A percentile compares a stretch with the other conserved stretches of the same genome.
phyloP scores from a whole-genome alignment of 2,888 invertebrate species.

The Caenorhabditis sulstoni region DNA sequence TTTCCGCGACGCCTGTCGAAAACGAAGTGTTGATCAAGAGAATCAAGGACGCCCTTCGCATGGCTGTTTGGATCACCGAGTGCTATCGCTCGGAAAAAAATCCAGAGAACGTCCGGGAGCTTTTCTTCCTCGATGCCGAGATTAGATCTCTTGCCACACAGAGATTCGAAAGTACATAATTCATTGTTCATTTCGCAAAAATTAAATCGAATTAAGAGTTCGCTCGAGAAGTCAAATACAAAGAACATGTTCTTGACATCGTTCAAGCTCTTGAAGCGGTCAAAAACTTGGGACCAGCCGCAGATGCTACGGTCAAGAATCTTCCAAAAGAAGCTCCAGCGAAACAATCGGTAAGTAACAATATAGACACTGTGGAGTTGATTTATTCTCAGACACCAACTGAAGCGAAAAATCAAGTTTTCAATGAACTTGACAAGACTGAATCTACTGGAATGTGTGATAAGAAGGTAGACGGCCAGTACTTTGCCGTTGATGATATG shows the following conservation, averaged over 20 bases:
- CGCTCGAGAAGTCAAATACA: neutral
- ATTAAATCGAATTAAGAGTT: too few relatives aligned
- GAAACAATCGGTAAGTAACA: too few relatives aligned
- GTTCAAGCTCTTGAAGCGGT: conserved; percentile 2
- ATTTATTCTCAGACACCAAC: too few relatives aligned
- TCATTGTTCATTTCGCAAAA: too few relatives aligned
- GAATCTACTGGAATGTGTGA: too few relatives aligned
- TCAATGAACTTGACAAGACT: too few relatives aligned
- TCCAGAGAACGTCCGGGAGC: neutral
- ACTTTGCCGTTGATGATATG: too few relatives aligned
- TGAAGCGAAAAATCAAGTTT: too few relatives aligned
- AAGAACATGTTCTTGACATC: conserved; percentile 4
- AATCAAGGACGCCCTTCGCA: conserved; percentile 21
- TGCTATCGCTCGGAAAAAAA: neutral
- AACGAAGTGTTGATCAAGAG: neutral
- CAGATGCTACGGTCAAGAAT: too few relatives aligned
- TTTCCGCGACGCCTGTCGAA: neutral
- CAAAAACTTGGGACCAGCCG: neutral
- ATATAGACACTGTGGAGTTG: too few relatives aligned
- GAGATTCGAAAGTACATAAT: conserved; percentile 3
- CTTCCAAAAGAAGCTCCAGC: too few relatives aligned
- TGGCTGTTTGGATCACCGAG: conserved; percentile 30
- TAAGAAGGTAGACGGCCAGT: too few relatives aligned
- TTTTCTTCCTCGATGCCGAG: conserved; percentile 2
- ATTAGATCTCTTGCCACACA: neutral